Evolutionary conservation across 2,113 vertebrate species (phyloP).

Genomic region (Beaufortia kweichowensis): DNA sequence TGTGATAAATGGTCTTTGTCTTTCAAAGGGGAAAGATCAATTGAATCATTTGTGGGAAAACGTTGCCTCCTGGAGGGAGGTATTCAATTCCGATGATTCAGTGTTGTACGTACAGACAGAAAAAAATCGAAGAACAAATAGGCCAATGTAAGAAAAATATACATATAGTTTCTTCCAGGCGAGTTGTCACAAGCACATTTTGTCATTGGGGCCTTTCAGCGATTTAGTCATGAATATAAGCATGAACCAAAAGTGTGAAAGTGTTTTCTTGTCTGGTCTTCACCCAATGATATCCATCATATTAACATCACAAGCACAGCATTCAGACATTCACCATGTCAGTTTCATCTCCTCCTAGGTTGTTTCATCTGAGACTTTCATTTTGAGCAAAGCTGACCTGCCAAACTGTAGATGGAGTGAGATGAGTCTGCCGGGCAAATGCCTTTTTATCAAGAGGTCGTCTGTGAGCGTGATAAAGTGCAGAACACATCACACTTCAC

Average conservation of each 20-base stretch:
- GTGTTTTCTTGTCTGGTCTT: not conserved
- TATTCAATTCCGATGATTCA: conserved; percentile 17
- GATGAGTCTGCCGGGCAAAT: conserved; percentile 40
- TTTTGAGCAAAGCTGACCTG: conserved; percentile 29
- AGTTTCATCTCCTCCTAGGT: conserved; percentile 7
- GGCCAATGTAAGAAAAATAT: not conserved
- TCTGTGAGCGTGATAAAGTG: conserved; percentile 43
- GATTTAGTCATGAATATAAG: too few relatives aligned
- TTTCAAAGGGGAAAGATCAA: conserved; percentile 51
- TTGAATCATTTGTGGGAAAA: conserved; percentile 55
- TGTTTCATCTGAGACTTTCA: conserved; percentile 14
- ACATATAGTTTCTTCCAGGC: too few relatives aligned
- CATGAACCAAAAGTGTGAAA: too few relatives aligned
- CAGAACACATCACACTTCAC: not conserved
- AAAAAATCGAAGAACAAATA: not conserved
- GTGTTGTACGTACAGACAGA: not conserved
- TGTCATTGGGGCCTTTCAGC: too few relatives aligned
- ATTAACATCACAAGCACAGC: not conserved
- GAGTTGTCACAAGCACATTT: too few relatives aligned
- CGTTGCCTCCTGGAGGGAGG: conserved; percentile 50
- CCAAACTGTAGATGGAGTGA: conserved; percentile 42
- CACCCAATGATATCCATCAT: not conserved
- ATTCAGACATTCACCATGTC: not conserved
- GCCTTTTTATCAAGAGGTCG: conserved; percentile 44
- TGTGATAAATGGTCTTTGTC: conserved; percentile 69